Percentiles rank a stretch among this genome's conserved stretches.
Conservation (phyloP, 2,888 invertebrate genomes). For the Eupithecia tripunctaria region DNA sequence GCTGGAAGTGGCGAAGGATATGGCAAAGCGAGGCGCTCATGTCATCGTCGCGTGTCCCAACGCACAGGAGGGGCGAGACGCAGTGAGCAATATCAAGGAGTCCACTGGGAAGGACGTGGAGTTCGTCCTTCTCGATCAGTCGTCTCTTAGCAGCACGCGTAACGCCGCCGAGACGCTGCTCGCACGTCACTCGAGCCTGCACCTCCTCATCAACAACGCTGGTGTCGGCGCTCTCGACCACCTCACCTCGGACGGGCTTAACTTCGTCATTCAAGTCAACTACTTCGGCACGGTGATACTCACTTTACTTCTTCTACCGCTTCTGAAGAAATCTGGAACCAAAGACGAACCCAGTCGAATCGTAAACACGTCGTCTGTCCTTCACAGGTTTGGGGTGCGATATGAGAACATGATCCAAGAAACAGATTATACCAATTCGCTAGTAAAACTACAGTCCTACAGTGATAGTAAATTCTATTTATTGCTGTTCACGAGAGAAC, state of each 20-base stretch:
- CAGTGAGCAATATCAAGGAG: slow-evolving; percentile 84
- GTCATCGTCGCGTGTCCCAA: slow-evolving; percentile 69
- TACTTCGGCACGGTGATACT: slow-evolving; percentile 95
- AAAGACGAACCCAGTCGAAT: slow-evolving; percentile 87
- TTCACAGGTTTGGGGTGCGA: slow-evolving; percentile 84
- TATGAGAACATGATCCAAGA: not conserved
- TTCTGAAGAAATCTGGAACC: slow-evolving; percentile 84
- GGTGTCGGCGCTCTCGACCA: slow-evolving; percentile 85
- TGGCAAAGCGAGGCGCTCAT: slow-evolving; percentile 63
- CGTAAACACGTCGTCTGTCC: slow-evolving; percentile 89
- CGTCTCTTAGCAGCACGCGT: slow-evolving; percentile 88
- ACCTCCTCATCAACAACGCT: slow-evolving; percentile 94
- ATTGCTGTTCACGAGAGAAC: slow-evolving; percentile 87
- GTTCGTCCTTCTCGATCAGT: slow-evolving; percentile 88
- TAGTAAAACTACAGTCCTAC: slow-evolving; percentile 75
- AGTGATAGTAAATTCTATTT: slow-evolving; percentile 87
- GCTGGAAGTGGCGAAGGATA: slow-evolving; percentile 62
- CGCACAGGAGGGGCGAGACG: slow-evolving; percentile 58
- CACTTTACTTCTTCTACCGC: slow-evolving; percentile 92
- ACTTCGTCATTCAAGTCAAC: slow-evolving; percentile 95
- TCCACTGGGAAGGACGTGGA: slow-evolving; percentile 87
- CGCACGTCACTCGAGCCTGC: slow-evolving; percentile 87
- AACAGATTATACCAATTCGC: not conserved
- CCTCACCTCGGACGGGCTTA: slow-evolving; percentile 89
- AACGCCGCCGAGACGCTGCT: slow-evolving; percentile 90